A percentile compares a stretch with the other conserved stretches of the same genome.
phyloP scores from a whole-genome alignment of 1,140 invertebrate species.

The Gonioctena quinquepunctata region DNA sequence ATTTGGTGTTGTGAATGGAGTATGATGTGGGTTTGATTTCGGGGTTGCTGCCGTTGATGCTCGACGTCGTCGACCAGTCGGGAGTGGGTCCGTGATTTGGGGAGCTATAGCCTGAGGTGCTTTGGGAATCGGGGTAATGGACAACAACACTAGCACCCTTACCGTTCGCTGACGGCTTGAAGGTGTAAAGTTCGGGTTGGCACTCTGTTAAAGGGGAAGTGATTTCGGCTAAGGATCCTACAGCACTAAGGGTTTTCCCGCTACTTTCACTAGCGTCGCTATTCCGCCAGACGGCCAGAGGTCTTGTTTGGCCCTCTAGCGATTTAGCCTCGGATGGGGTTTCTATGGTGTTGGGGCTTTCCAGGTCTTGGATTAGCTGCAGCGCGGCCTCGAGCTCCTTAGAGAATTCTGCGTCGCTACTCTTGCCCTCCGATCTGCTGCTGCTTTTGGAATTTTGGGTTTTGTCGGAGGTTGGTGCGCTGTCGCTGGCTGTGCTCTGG shows the following conservation, averaged over 20 bases:
- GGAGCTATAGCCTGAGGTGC: slow-evolving; percentile 58
- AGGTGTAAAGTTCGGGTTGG: slow-evolving; percentile 42
- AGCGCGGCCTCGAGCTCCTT: slow-evolving; percentile 58
- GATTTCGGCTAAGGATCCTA: slow-evolving; percentile 50
- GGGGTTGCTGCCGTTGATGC: slow-evolving; percentile 50
- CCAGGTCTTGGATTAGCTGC: slow-evolving; percentile 58
- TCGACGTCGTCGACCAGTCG: slow-evolving; percentile 53
- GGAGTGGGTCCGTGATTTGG: slow-evolving; percentile 49
- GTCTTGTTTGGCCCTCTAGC: slow-evolving; percentile 25
- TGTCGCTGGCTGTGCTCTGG: slow-evolving; percentile 34
- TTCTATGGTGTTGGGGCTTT: slow-evolving; percentile 57
- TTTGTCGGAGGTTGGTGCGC: slow-evolving; percentile 36
- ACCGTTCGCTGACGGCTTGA: slow-evolving; percentile 48
- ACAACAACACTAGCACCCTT: slow-evolving; percentile 49
- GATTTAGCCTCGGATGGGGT: slow-evolving; percentile 52
- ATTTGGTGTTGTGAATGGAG: slow-evolving; percentile 52
- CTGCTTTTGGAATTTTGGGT: slow-evolving; percentile 43
- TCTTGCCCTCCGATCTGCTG: slow-evolving; percentile 46
- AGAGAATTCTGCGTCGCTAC: slow-evolving; percentile 56
- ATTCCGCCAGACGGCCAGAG: slow-evolving; percentile 44
- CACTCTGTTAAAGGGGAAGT: slow-evolving; percentile 47
- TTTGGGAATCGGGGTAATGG: slow-evolving; percentile 52
- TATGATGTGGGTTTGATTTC: slow-evolving; percentile 49
- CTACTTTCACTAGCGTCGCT: slow-evolving; percentile 51
- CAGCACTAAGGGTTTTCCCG: slow-evolving; percentile 54